Evolutionary conservation across 2,888 invertebrate species (phyloP).

Genomic region (Hecatera dysodea): DNA sequence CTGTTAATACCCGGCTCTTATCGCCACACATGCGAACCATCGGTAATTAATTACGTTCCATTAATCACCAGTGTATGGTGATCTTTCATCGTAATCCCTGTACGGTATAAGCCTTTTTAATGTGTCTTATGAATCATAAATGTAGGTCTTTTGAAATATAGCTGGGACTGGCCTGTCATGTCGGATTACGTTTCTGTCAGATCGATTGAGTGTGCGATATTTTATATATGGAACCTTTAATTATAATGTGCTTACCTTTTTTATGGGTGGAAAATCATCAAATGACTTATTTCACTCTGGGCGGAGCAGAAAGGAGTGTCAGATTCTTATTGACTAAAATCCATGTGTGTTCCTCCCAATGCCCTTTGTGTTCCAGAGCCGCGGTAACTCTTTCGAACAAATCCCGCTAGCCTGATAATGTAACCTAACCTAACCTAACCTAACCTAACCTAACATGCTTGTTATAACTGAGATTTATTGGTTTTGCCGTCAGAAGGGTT

Average conservation of each 20-base stretch:
- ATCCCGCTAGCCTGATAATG: too few species aligned
- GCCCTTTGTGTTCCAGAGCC: too few species aligned
- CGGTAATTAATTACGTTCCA: slow-evolving; percentile 78
- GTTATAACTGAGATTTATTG: neutral
- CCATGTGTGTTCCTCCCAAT: too few species aligned
- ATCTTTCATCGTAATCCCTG: slow-evolving; percentile 69
- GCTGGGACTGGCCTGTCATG: slow-evolving; percentile 1
- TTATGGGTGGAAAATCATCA: too few species aligned
- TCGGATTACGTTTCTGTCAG: too few species aligned
- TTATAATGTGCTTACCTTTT: slow-evolving; percentile 4
- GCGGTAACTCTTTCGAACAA: too few species aligned
- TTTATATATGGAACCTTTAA: slow-evolving; percentile 20
- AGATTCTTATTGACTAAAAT: too few species aligned
- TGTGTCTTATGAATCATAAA: slow-evolving; percentile 43
- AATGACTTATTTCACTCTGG: too few species aligned
- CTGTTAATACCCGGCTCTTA: slow-evolving; percentile 56
- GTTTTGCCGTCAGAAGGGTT: neutral
- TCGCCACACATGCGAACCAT: slow-evolving; percentile 68
- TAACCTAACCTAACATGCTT: neutral
- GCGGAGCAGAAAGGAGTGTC: too few species aligned
- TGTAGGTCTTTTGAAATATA: slow-evolving; percentile 27
- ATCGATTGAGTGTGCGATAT: slow-evolving; percentile 1
- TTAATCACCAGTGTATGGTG: slow-evolving; percentile 74
- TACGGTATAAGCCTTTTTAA: slow-evolving; percentile 51
- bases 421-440: too few species aligned